phyloP scores from a whole-genome alignment of 35 echinoderm and acorn worm genomes.

The Patiria miniata region DNA sequence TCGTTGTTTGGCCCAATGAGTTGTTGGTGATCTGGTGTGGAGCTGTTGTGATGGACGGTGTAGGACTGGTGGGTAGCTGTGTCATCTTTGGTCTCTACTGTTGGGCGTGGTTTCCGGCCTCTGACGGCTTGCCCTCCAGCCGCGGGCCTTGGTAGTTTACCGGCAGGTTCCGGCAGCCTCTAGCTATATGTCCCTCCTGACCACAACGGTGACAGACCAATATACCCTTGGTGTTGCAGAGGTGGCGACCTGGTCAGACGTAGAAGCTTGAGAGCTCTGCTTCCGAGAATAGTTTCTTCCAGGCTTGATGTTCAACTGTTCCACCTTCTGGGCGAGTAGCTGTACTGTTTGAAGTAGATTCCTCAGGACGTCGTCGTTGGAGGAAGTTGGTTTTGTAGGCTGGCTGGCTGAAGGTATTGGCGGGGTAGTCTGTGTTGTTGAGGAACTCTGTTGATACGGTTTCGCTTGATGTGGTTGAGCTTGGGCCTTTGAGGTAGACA shows the following conservation, averaged over 20 bases:
- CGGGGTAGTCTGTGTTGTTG: not conserved
- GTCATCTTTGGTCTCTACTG: not conserved
- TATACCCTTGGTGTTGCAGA: not conserved
- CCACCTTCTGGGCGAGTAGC: not conserved
- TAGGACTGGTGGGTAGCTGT: not conserved
- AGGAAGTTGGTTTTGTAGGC: not conserved
- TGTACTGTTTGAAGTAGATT: not conserved
- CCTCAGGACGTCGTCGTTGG: not conserved
- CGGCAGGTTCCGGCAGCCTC: not conserved
- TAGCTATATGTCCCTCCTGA: slow-evolving; percentile 11
- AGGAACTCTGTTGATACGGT: not conserved
- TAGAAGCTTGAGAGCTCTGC: not conserved
- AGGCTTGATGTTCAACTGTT: not conserved
- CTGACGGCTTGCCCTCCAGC: not conserved
- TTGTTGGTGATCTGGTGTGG: not conserved
- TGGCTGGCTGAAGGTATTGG: not conserved
- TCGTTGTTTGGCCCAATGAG: not conserved
- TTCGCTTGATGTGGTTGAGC: not conserved
- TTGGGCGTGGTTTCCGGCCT: not conserved
- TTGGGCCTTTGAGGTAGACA: too few species aligned
- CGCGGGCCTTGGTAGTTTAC: slow-evolving; percentile 23
- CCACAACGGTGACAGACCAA: too few species aligned
- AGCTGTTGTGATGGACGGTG: not conserved
- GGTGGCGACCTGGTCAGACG: not conserved
- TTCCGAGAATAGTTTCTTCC: not conserved